Percentiles rank a stretch among this genome's conserved stretches.
phyloP scores from a whole-genome alignment of 2,888 invertebrate genomes.

The Protophormia terraenovae region DNA sequence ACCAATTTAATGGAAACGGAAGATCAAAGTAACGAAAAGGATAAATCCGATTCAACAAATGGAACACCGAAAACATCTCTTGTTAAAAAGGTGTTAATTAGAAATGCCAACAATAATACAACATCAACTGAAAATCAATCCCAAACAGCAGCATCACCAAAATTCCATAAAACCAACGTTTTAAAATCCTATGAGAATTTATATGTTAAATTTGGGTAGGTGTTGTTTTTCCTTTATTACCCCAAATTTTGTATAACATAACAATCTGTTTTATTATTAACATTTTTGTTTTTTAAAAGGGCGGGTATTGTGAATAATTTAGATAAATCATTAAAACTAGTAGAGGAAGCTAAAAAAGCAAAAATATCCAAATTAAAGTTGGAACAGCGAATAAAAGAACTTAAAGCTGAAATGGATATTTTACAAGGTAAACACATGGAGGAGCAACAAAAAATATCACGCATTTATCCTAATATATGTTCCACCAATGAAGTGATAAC shows the following conservation, averaged over 20 bases:
- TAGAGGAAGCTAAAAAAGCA: conserved; percentile 75
- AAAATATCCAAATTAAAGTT: conserved; percentile 75
- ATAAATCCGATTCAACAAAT: conserved; percentile 5
- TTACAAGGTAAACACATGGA: conserved; percentile 73
- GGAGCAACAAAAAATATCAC: conserved; percentile 75
- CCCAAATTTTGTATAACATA: neutral
- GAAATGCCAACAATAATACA: conserved; percentile 52
- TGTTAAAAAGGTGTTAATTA: conserved; percentile 49
- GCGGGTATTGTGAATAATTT: conserved; percentile 76
- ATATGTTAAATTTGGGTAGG: conserved; percentile 77
- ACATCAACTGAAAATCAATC: neutral
- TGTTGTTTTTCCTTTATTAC: neutral
- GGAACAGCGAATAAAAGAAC: conserved; percentile 75
- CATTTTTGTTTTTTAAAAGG: conserved; percentile 36
- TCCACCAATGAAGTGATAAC: conserved; percentile 76
- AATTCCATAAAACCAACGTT: conserved; percentile 68
- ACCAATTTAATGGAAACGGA: neutral
- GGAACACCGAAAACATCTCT: conserved; percentile 25
- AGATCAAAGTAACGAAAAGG: neutral
- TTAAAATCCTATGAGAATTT: conserved; percentile 76
- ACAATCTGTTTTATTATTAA: neutral
- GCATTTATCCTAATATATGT: conserved; percentile 78
- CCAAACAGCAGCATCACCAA: conserved; percentile 61
- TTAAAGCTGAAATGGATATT: conserved; percentile 74
- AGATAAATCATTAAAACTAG: conserved; percentile 77